Evolutionary conservation across 2,113 vertebrate species (phyloP).

Genomic region (Opisthocomus hoazin): DNA sequence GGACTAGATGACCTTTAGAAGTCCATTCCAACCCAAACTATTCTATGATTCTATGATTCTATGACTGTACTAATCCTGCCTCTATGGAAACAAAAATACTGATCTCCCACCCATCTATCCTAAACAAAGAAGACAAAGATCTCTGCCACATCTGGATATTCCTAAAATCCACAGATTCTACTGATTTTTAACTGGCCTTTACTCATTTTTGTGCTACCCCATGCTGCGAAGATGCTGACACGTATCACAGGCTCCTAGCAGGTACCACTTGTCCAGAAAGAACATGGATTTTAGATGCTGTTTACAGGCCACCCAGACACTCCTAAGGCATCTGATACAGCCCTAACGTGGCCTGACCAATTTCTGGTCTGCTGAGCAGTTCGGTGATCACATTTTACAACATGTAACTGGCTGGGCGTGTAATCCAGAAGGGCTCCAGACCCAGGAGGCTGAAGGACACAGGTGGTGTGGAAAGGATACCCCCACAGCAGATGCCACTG

Average conservation of each 20-base stretch:
- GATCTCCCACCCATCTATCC: neutral
- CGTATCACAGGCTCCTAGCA: neutral
- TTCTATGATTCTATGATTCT: too few species aligned
- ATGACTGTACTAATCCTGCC: too few species aligned
- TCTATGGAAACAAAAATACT: neutral
- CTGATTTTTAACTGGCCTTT: neutral
- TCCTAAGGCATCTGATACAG: neutral
- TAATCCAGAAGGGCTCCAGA: neutral
- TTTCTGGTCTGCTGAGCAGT: neutral
- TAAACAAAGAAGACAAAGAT: neutral
- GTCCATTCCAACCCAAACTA: too few species aligned
- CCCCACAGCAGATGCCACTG: neutral
- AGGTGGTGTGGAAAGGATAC: neutral
- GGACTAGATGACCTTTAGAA: too few species aligned
- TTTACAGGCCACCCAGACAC: neutral
- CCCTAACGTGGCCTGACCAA: rapidly evolving
- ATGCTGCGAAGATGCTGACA: neutral
- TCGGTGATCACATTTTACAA: neutral
- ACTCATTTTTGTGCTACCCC: neutral
- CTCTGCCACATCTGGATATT: neutral
- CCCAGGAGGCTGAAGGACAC: neutral
- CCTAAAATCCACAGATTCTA: neutral
- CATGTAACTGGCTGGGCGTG: too few species aligned
- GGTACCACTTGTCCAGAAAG: neutral
- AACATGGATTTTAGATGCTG: neutral